Conservation (phyloP, 2,113 vertebrate species). For the Benitochromis conjunctus region DNA sequence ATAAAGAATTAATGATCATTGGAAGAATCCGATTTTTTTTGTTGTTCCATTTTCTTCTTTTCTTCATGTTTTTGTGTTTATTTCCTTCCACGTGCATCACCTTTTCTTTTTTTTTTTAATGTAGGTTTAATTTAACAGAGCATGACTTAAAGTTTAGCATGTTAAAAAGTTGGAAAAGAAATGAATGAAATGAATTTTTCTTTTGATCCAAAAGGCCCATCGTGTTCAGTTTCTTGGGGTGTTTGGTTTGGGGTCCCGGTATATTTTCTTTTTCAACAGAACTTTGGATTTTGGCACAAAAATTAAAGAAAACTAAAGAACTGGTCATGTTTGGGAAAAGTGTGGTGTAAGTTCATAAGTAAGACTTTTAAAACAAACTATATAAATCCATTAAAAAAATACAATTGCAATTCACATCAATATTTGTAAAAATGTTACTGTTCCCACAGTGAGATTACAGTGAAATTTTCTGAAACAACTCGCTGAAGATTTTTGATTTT, state of each 20-base stretch:
- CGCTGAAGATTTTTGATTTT: neutral
- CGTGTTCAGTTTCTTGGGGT: neutral
- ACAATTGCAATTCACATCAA: neutral
- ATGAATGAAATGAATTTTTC: neutral
- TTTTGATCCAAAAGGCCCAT: neutral
- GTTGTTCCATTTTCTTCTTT: neutral
- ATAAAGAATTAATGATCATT: slow-evolving; percentile 42
- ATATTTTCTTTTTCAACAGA: neutral
- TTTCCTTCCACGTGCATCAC: neutral
- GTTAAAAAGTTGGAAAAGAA: neutral
- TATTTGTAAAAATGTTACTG: no score
- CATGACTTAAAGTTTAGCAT: neutral
- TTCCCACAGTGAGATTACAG: neutral
- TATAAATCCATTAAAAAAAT: neutral
- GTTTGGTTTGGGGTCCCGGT: neutral
- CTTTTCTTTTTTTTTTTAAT: accelerated
- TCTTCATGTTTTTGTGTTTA: neutral
- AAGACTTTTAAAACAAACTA: neutral
- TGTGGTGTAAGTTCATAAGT: neutral
- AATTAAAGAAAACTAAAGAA: accelerated
- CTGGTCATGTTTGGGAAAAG: neutral
- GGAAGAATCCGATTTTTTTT: neutral
- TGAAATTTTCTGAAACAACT: neutral
- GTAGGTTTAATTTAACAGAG: neutral
- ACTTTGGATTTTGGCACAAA: neutral